Conservation (phyloP, 2,888 invertebrate genomes). For the Nomada ruficornis region DNA sequence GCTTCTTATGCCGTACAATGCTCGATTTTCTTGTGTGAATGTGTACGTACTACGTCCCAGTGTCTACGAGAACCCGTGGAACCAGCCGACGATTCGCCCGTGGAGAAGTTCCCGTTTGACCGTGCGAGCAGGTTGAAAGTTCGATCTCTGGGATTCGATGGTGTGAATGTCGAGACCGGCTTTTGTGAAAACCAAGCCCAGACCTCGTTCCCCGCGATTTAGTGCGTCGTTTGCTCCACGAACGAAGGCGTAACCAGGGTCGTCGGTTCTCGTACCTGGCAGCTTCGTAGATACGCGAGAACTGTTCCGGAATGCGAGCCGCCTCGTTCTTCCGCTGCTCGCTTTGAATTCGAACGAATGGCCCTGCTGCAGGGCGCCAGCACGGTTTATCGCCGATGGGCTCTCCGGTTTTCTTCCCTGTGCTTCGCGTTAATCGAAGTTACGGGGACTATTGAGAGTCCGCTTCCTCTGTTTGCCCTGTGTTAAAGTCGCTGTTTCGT, state of each 20-base stretch:
- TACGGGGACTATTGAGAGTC: neutral
- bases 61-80: conserved; percentile 28
- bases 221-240: conserved; percentile 11
- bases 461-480: neutral
- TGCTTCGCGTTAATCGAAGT: conserved; percentile 2
- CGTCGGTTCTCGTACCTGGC: neutral
- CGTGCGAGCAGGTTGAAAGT: conserved; percentile 55
- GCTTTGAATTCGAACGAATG: neutral
- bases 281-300: conserved; percentile 1
- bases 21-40: conserved; percentile 45
- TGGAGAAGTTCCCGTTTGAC: conserved; percentile 24
- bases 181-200: conserved; percentile 52
- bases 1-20: conserved; percentile 57
- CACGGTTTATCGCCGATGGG: neutral
- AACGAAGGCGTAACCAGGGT: conserved; percentile 22
- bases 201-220: conserved; percentile 40
- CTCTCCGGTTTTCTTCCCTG: neutral
- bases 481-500: neutral
- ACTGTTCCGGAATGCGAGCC: neutral
- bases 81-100: neutral
- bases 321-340: neutral
- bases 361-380: neutral
- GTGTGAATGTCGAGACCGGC: conserved; percentile 40
- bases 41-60: conserved; percentile 4
- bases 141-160: conserved; percentile 59